phyloP scores from a whole-genome alignment of 1,140 invertebrate genomes.

The Drosophila insularis region DNA sequence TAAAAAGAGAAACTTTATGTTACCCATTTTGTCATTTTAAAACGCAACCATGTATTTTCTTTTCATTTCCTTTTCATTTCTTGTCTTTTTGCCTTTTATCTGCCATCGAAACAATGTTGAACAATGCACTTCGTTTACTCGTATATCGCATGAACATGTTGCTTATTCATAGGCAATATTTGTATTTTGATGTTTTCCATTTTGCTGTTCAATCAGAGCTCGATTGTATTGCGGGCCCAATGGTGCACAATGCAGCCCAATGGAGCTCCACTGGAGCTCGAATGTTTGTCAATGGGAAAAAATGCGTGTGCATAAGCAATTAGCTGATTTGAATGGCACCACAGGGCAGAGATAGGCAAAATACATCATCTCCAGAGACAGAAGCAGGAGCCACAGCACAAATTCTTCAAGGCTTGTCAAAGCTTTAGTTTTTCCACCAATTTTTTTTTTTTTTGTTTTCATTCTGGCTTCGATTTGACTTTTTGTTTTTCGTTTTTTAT shows the following conservation, averaged over 20 bases:
- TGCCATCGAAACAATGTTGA: neutral
- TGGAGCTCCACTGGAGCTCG: neutral
- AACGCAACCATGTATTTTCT: neutral
- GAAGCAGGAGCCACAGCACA: neutral
- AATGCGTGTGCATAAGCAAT: conserved; percentile 1
- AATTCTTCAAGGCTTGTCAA: neutral
- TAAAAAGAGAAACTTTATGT: neutral
- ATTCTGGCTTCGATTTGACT: neutral
- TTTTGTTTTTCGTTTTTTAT: neutral
- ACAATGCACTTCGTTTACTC: conserved; percentile 1
- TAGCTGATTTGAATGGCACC: neutral
- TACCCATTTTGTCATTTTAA: neutral
- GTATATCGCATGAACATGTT: neutral
- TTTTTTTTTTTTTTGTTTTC: neutral
- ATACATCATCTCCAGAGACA: neutral
- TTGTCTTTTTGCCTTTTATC: neutral
- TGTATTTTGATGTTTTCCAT: neutral
- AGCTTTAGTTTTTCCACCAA: neutral
- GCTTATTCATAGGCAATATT: neutral
- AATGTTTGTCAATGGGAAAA: neutral
- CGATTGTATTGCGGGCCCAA: neutral
- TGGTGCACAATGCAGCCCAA: neutral
- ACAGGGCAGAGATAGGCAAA: no score
- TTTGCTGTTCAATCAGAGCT: neutral
- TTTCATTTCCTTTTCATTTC: conserved; percentile 2